Evolutionary conservation across 1,140 invertebrate species (phyloP), one percentile per base, ranked within the genome.

Genomic region (Micrasema longulum): DNA sequence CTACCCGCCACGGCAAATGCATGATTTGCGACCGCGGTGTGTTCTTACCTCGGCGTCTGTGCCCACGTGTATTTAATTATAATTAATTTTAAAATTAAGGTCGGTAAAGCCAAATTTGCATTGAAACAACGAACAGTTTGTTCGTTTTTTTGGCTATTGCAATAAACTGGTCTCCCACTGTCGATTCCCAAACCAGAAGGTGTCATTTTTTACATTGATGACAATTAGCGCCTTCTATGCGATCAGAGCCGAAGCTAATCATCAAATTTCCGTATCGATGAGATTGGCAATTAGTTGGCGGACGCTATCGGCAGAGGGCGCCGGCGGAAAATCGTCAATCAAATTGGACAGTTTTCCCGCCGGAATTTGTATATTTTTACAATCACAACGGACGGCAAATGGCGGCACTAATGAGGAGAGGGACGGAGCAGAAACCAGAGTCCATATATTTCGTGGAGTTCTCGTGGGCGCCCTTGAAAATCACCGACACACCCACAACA

Each of bases 221-320:
- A 31, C 26, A 31, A 52, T 52, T 41, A 38, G 38, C 35, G 55
- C 55, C 31, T 60, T 20, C 55, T 60, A 41, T 60, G 55, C 6
- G 31, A 1, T 4, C 14, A 18, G 11, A 11, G 11, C 55, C 55
- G 10, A 60, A 60, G 55, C 55, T 60, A 60, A 60, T 60, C 55
- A 35, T 31, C 9, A n/a, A 4, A 60, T 60, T 52, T 22, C 22
- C 35, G 18, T 22, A 41, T 41, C 35, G 36, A 60, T 20, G 38
- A n/a, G n/a, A 60, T 60, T 41, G 55, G 36, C 55, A 60, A 60
- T 60, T 60, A 60, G 36, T n/a, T 60, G 55, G 16, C 55, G 7
- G 7, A 9, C 16, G 18, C 36, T 7, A 20, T 20, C 55, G 55
- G 16, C 36, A 60, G 55, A 38, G 55, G 55, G 31, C 55, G 55